Percentiles rank a stretch among this genome's conserved stretches.
Conservation (phyloP, 2,113 vertebrate genomes). For the Hyperopisus bebe region DNA sequence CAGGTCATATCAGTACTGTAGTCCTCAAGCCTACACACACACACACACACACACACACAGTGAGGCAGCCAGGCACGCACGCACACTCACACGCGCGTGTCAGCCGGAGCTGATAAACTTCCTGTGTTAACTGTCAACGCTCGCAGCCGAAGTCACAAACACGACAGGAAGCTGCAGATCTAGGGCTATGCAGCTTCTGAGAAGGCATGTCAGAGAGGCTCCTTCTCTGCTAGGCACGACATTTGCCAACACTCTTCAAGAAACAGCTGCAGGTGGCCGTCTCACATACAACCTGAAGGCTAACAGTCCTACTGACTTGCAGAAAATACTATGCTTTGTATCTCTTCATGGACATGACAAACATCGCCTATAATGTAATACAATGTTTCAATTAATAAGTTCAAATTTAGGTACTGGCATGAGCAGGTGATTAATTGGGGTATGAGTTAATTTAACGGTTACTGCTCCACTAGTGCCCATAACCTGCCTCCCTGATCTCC, state of each 20-base stretch:
- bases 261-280: background rate
- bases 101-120: constrained; percentile 44
- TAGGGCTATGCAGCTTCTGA: background rate
- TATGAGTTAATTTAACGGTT: background rate
- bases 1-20: background rate
- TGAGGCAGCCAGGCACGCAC: background rate
- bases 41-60: constrained; percentile 10
- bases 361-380: background rate
- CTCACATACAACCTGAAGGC: background rate
- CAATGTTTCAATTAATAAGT: background rate
- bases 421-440: background rate
- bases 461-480: background rate
- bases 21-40: background rate
- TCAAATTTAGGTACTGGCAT: background rate
- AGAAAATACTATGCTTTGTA: background rate
- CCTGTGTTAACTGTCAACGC: constrained; percentile 44
- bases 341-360: background rate
- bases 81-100: constrained; percentile 3
- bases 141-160: constrained; percentile 17
- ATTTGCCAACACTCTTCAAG: background rate
- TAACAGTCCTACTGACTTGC: background rate
- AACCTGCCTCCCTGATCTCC: background rate
- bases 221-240: background rate
- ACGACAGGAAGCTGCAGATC: constrained; percentile 29
- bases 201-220: background rate